phyloP scores from a whole-genome alignment of 1,140 invertebrate genomes.

The Lamellibrachia luymesi region DNA sequence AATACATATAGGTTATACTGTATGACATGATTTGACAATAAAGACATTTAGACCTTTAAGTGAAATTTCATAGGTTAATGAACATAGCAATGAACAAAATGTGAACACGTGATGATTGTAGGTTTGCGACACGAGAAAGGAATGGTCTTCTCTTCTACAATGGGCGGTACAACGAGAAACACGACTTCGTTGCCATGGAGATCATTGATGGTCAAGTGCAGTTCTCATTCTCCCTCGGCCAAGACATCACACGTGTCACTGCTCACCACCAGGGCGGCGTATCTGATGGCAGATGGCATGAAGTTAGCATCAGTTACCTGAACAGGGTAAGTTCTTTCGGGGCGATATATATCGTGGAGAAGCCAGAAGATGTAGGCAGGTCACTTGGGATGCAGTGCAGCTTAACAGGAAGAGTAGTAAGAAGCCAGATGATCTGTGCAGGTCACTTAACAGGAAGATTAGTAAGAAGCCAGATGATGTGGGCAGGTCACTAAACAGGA shows the following conservation, averaged over 20 bases:
- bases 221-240: constrained; percentile 89
- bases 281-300: constrained; percentile 90
- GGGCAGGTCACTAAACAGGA: too few relatives aligned
- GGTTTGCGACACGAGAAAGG: constrained; percentile 81
- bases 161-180: constrained; percentile 90
- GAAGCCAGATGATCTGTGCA: too few relatives aligned
- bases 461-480: too few relatives aligned
- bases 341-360: too few relatives aligned
- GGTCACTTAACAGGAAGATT: too few relatives aligned
- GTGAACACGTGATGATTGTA: constrained; percentile 44
- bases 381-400: too few relatives aligned
- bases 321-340: constrained; percentile 68
- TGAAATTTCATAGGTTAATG: too few relatives aligned
- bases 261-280: constrained; percentile 71
- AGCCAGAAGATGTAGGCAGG: too few relatives aligned
- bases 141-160: constrained; percentile 91
- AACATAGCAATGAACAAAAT: not conserved
- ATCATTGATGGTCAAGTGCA: constrained; percentile 72
- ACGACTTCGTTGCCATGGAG: constrained; percentile 92
- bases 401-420: too few relatives aligned
- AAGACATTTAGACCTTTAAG: too few relatives aligned
- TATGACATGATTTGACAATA: too few relatives aligned
- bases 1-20: too few relatives aligned
- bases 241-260: constrained; percentile 67
- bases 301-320: constrained; percentile 81